Conservation (phyloP, 1,140 invertebrate species). For the Capitella teleta region DNA sequence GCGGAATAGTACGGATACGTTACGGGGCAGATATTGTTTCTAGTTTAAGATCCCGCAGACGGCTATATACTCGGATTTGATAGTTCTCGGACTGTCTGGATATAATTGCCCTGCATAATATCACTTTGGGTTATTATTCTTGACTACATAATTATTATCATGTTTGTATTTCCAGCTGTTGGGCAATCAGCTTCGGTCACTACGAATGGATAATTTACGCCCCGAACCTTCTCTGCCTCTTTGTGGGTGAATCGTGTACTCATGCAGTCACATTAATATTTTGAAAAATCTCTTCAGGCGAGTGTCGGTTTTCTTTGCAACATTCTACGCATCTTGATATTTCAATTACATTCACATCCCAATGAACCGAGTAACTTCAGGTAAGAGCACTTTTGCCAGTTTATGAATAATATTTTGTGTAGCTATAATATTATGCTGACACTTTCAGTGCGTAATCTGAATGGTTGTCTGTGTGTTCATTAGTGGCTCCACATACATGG, state of each 20-base stretch:
- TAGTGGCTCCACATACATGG: background rate
- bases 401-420: too few relatives aligned
- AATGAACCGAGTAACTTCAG: slow-evolving; percentile 46
- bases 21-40: too few relatives aligned
- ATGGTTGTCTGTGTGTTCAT: background rate
- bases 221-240: slow-evolving; percentile 39
- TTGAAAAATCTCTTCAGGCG: slow-evolving; percentile 38
- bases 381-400: too few relatives aligned
- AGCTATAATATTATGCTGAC: background rate
- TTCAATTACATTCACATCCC: slow-evolving; percentile 39
- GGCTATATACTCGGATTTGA: too few relatives aligned
- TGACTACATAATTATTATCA: background rate
- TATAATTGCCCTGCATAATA: too few relatives aligned
- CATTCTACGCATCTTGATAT: slow-evolving; percentile 76
- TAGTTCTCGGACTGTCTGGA: too few relatives aligned
- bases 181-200: slow-evolving; percentile 33
- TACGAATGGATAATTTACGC: slow-evolving; percentile 42
- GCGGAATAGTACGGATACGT: too few relatives aligned
- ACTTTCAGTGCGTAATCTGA: background rate
- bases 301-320: slow-evolving; percentile 85
- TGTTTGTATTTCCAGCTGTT: slow-evolving; percentile 28
- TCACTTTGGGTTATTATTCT: too few relatives aligned
- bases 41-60: too few relatives aligned
- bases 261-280: background rate
- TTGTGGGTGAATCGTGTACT: slow-evolving; percentile 35